Evolutionary conservation across 2,797 vertebrate genomes (phyloP).

Genomic region (Morus bassanus): DNA sequence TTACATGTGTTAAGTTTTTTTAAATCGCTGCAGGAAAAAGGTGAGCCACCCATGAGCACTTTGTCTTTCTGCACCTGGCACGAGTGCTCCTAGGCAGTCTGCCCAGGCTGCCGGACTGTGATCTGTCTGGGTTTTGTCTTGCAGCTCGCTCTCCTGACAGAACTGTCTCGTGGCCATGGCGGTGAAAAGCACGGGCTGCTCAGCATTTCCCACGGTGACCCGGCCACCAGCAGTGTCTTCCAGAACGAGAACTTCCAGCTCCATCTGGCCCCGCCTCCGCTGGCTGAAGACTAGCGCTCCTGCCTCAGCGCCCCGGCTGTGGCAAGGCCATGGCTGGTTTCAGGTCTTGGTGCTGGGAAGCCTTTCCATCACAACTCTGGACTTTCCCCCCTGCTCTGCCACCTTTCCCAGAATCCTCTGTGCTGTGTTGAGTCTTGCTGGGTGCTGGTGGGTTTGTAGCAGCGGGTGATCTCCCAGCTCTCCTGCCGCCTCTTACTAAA

Average conservation of each 20-base stretch:
- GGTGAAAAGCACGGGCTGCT: constrained; percentile 78
- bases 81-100: background rate
- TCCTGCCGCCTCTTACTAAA: background rate
- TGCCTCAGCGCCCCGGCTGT: background rate
- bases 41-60: background rate
- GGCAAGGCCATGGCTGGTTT: background rate
- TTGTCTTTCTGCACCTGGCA: background rate
- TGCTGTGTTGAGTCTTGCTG: background rate
- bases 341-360: background rate
- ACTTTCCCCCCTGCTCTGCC: background rate
- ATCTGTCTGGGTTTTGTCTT: constrained; percentile 3
- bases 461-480: background rate
- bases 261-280: constrained; percentile 86
- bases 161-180: constrained; percentile 79
- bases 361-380: fast-evolving
- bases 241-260: constrained; percentile 89
- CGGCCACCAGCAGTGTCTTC: constrained; percentile 79
- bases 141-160: constrained; percentile 90
- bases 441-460: background rate
- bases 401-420: background rate
- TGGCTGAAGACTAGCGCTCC: constrained; percentile 76
- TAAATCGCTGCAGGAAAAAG: background rate
- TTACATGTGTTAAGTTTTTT: background rate
- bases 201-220: constrained; percentile 71
- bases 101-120: background rate